Percentiles rank a stretch among this genome's conserved stretches.
Conservation (phyloP, 2,888 invertebrate genomes). For the Cheilosia variabilis region DNA sequence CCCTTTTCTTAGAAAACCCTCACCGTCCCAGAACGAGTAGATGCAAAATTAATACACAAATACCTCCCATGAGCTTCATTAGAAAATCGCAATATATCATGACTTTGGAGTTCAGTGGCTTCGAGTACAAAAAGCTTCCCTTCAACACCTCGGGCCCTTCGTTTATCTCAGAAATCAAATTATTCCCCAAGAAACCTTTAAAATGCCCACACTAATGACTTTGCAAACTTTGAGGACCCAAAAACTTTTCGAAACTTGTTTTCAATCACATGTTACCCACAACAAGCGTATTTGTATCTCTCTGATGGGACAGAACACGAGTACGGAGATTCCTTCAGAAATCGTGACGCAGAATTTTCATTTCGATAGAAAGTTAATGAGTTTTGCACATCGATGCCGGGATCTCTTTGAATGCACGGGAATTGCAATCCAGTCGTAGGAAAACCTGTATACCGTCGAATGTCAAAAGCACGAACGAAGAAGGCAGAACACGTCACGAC, state of each 20-base stretch:
- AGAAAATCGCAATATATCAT: not conserved
- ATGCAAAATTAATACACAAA: not conserved
- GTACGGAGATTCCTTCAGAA: conserved; percentile 31
- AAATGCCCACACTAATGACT: conserved; percentile 55
- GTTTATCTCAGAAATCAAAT: conserved; percentile 53
- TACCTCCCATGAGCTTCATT: conserved; percentile 10
- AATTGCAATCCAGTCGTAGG: conserved; percentile 20
- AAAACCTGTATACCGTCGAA: conserved; percentile 30
- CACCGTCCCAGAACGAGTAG: too few relatives aligned
- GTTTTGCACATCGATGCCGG: conserved; percentile 59
- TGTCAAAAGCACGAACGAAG: conserved; percentile 52
- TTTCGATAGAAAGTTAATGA: conserved; percentile 66
- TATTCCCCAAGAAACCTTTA: conserved; percentile 57
- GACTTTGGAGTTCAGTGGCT: not conserved
- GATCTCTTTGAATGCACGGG: conserved; percentile 51
- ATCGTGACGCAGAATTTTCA: conserved; percentile 31
- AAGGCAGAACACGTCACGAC: not conserved
- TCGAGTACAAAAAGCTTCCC: conserved; percentile 5
- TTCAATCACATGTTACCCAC: conserved; percentile 39
- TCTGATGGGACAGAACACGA: conserved; percentile 16
- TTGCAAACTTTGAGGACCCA: conserved; percentile 60
- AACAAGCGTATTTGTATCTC: not conserved
- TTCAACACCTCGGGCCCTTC: conserved; percentile 27
- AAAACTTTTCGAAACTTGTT: conserved; percentile 61
- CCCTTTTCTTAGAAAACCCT: too few relatives aligned